These are phyloP conservation scores for Equus quagga DNA, from an alignment of 2,113 vertebrate species.

Conservation along the genomic window DNA sequence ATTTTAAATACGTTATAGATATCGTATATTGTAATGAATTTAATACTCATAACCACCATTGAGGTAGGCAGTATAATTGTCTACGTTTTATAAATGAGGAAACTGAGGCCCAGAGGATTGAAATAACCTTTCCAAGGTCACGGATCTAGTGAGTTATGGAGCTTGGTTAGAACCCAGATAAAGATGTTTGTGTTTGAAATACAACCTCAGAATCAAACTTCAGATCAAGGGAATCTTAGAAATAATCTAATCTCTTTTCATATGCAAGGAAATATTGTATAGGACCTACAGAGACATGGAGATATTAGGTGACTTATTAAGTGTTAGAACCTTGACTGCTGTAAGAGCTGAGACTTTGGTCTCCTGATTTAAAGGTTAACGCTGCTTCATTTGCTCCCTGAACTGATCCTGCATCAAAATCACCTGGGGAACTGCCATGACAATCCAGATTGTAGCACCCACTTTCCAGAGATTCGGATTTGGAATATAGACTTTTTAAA, in stretches of 20 bases:
- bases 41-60: not conserved
- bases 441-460: not conserved
- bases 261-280: not conserved
- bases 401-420: not conserved
- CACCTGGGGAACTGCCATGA: not conserved
- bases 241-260: not conserved
- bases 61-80: not conserved
- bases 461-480: not conserved
- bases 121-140: not conserved
- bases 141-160: not conserved
- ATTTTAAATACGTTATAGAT: constrained; percentile 15
- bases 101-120: not conserved
- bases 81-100: not conserved
- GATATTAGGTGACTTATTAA: not conserved
- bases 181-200: not conserved
- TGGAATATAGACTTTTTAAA: not conserved
- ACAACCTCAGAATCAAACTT: constrained; percentile 1
- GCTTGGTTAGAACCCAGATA: not conserved
- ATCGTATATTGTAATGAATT: not conserved
- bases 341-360: not conserved
- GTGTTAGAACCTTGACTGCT: not conserved
- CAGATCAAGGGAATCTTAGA: not conserved
- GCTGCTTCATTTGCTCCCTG: not conserved
- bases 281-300: not conserved
- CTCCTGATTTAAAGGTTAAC: not conserved